A percentile compares a stretch with the other conserved stretches of the same genome.
These are phyloP conservation scores for Chrysotoxum bicinctum DNA, from an alignment of 2,888 invertebrate genomes.

Conservation along the genomic window DNA sequence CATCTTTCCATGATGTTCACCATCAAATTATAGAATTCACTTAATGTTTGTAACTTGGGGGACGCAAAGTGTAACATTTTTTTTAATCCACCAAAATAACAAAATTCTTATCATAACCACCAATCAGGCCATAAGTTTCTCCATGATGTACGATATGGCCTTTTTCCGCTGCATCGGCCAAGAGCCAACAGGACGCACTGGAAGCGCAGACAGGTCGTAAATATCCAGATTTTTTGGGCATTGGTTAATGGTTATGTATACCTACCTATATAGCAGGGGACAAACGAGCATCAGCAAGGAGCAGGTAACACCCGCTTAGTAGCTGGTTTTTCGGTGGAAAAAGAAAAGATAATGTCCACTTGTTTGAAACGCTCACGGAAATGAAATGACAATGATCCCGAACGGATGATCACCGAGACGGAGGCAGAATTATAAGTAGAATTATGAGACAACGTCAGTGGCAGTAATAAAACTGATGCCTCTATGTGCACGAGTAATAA, in stretches of 20 bases:
- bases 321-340: conserved; percentile 56
- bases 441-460: conserved; percentile 64
- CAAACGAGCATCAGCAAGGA: background rate
- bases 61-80: conserved; percentile 33
- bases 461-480: conserved; percentile 70
- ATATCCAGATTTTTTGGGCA: conserved; percentile 64
- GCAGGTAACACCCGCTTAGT: conserved; percentile 60
- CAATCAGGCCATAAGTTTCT: conserved; percentile 64
- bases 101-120: conserved; percentile 51
- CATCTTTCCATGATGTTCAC: background rate
- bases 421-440: conserved; percentile 64
- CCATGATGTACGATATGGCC: conserved; percentile 63
- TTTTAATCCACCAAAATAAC: background rate
- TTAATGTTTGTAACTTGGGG: conserved; percentile 3
- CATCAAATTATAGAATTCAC: background rate
- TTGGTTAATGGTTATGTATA: background rate
- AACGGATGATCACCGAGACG: conserved; percentile 67
- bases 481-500: conserved; percentile 53
- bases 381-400: conserved; percentile 67
- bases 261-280: background rate
- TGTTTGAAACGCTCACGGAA: conserved; percentile 64
- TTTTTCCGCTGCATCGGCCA: conserved; percentile 44
- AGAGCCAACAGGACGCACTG: conserved; percentile 55
- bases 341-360: conserved; percentile 53
- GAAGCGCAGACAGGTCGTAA: conserved; percentile 59